Conservation (phyloP, 2,888 invertebrate species). For the Pteria penguin region DNA sequence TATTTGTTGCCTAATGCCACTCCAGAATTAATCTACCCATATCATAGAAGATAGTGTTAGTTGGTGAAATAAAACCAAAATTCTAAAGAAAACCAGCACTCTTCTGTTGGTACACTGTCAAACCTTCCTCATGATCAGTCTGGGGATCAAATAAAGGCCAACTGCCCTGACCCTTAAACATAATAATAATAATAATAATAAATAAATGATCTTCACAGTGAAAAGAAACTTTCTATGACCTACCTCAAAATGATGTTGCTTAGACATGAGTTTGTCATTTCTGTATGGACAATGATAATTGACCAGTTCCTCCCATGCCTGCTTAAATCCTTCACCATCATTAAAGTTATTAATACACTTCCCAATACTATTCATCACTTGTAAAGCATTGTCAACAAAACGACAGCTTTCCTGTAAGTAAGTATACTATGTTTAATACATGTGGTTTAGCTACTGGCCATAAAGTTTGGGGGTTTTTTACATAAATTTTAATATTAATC, state of each 20-base stretch:
- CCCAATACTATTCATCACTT: slow-evolving; percentile 75
- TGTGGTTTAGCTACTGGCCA: not conserved
- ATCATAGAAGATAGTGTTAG: no score
- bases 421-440: no score
- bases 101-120: no score
- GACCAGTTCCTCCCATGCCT: slow-evolving; percentile 71
- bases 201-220: no score
- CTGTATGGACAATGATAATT: slow-evolving; percentile 76
- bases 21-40: no score
- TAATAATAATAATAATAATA: no score
- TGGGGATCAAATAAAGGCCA: no score
- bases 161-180: no score
- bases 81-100: no score
- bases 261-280: slow-evolving; percentile 71
- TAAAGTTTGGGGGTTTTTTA: not conserved
- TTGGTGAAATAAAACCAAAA: no score
- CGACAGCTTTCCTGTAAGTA: slow-evolving; percentile 78
- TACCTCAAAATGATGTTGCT: slow-evolving; percentile 75
- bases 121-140: no score
- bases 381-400: slow-evolving; percentile 77
- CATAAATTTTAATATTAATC: not conserved
- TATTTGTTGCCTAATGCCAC: no score
- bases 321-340: slow-evolving; percentile 67
- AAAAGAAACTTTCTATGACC: slow-evolving; percentile 13
- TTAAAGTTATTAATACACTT: slow-evolving; percentile 74